phyloP scores from a whole-genome alignment of 23 tunicate genomes.

The Styela plicata region DNA sequence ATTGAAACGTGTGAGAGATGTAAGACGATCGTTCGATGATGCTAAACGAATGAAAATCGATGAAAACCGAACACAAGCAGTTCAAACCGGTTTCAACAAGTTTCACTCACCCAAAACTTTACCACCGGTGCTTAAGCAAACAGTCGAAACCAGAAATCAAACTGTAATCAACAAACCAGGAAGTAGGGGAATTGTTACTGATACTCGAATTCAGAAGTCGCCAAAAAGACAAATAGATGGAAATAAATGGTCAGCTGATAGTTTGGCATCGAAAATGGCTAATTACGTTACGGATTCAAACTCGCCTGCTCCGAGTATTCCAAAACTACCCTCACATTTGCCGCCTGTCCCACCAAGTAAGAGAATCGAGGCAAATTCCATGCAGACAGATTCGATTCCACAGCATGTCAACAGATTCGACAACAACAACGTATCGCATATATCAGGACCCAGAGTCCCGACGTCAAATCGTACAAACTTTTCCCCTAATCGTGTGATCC shows the following conservation, averaged over 20 bases:
- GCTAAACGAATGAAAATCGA: background rate
- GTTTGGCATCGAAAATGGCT: too few species aligned
- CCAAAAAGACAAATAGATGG: background rate
- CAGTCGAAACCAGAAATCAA: too few species aligned
- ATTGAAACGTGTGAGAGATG: background rate
- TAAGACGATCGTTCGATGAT: background rate
- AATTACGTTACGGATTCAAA: too few species aligned
- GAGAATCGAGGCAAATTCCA: background rate
- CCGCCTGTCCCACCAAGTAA: conserved; percentile 6
- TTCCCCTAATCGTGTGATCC: background rate
- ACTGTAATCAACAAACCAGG: background rate
- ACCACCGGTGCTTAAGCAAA: background rate
- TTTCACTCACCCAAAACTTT: background rate
- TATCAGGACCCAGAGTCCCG: background rate
- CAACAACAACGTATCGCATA: background rate
- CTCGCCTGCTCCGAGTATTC: background rate
- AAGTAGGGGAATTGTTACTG: background rate
- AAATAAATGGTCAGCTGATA: background rate
- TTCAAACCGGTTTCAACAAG: too few species aligned
- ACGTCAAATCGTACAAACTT: background rate
- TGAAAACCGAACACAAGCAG: background rate
- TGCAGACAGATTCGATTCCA: background rate
- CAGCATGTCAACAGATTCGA: background rate
- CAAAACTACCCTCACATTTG: background rate
- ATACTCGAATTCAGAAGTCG: background rate